Evolutionary conservation across 2,113 vertebrate genomes (phyloP).

Genomic region (Ceyx margarethae): DNA sequence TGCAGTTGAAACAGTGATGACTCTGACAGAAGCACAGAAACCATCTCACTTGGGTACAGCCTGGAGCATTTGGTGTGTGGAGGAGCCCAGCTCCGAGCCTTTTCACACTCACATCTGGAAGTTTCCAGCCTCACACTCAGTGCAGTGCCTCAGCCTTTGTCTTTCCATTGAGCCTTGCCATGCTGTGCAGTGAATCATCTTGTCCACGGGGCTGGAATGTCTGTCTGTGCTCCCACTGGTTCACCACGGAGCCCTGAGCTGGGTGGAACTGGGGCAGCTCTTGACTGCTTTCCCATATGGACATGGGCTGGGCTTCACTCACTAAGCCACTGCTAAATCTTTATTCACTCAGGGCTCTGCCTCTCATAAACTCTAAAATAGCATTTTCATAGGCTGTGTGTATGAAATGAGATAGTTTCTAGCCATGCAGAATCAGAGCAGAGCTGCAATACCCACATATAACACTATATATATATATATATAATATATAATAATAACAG

Average conservation of each 20-base stretch:
- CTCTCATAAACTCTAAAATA: not conserved
- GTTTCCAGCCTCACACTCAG: conserved; percentile 36
- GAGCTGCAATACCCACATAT: not conserved
- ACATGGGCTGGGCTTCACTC: conserved; percentile 6
- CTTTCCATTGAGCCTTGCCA: conserved; percentile 56
- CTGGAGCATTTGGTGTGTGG: conserved; percentile 42
- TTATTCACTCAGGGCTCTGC: not conserved
- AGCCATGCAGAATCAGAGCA: not conserved
- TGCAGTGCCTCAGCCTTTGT: conserved; percentile 9
- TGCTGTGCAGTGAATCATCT: conserved; percentile 67
- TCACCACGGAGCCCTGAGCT: conserved; percentile 55
- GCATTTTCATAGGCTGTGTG: not conserved
- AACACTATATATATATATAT: too few relatives aligned
- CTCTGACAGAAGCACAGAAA: conserved; percentile 46
- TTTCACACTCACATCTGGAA: conserved; percentile 42
- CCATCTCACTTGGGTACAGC: conserved; percentile 13
- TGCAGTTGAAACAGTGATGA: conserved; percentile 34
- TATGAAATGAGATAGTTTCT: not conserved
- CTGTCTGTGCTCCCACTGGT: conserved; percentile 54
- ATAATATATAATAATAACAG: not conserved
- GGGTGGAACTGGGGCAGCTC: conserved; percentile 48
- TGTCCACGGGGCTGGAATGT: conserved; percentile 60
- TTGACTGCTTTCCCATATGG: conserved; percentile 56
- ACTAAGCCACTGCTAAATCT: not conserved
- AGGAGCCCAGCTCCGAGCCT: conserved; percentile 6